Conservation (phyloP, 2,797 vertebrate genomes). For the Chrysocyon brachyurus region DNA sequence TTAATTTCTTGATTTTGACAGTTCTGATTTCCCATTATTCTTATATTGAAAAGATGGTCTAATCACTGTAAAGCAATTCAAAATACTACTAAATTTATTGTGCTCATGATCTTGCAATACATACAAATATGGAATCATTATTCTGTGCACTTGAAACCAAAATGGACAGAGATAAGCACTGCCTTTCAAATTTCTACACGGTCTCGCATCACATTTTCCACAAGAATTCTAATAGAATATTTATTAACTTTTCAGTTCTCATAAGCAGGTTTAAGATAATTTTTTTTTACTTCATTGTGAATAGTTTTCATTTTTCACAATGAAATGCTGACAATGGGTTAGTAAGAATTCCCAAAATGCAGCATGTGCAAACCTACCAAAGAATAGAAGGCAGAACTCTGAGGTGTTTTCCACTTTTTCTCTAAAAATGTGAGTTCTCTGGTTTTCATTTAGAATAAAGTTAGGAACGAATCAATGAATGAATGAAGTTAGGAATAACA, state of each 20-base stretch:
- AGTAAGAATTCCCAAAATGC: conserved; percentile 60
- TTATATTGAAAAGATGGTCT: background rate
- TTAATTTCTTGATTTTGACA: conserved; percentile 19
- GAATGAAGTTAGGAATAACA: rapidly evolving
- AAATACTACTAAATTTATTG: background rate
- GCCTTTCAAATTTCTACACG: background rate
- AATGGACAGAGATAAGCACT: background rate
- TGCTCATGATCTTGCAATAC: background rate
- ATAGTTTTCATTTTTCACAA: conserved; percentile 30
- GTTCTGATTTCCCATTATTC: background rate
- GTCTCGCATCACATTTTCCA: background rate
- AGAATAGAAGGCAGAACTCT: background rate
- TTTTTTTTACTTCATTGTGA: conserved; percentile 76
- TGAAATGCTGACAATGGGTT: background rate
- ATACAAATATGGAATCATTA: background rate
- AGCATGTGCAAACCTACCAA: conserved; percentile 14
- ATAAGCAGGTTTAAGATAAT: conserved; percentile 57
- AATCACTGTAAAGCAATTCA: background rate
- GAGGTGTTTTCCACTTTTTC: background rate
- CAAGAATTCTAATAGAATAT: conserved; percentile 20
- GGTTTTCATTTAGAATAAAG: background rate
- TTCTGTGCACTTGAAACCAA: background rate
- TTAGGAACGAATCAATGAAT: background rate
- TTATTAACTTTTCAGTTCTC: conserved; percentile 12
- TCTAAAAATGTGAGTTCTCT: background rate